Evolutionary conservation across 2,797 vertebrate genomes (phyloP), one percentile per base, ranked within the genome.

Genomic region (Balearica regulorum): DNA sequence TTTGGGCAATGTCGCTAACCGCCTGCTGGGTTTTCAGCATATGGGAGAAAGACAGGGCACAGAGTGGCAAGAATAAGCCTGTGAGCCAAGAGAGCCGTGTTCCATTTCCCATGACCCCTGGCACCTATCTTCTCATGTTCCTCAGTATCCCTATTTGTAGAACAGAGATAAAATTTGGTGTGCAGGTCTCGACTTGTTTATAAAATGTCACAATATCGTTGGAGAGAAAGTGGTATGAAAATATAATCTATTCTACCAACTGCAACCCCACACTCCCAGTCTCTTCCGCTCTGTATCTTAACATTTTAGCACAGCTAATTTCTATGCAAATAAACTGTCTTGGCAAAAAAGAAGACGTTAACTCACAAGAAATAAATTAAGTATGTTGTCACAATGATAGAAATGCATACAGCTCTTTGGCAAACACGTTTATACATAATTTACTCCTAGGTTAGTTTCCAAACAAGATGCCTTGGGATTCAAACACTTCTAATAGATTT

Each of bases 91-190:
- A 85, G 55, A 78, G 6, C 43, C 15, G 2, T 71, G 66, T 79
- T 9, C 39, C 35, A 6, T 92, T 97, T 97, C 94, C 90, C 95
- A 90, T 51, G 88, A 95, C 91, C 85, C 43, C 49, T 82, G 65
- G 69, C 68, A 93, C 79, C 87, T 75, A 49, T 44, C 68, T 88
- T 35, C 72, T 94, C 79, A 20, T 78, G 53, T 71, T 94, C 79
- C 76, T 90, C 68, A 61, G 26, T 64, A 80, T 18, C 57, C 79
- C 69, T 95, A 35, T 94, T 88, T 90, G 76, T 86, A 61, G 85
- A 93, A 81, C 72, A 71, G 86, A 87, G 82, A 93, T 71, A 95
- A 97, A 91, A 70, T 75, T 86, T n/a, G 26, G 65, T 95, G 82
- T 90, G 20, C 37, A 83, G 72, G 46, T 81, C 69, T 90, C 80